phyloP scores from a whole-genome alignment of 2,797 vertebrate genomes.

The Galagoides demidoff region DNA sequence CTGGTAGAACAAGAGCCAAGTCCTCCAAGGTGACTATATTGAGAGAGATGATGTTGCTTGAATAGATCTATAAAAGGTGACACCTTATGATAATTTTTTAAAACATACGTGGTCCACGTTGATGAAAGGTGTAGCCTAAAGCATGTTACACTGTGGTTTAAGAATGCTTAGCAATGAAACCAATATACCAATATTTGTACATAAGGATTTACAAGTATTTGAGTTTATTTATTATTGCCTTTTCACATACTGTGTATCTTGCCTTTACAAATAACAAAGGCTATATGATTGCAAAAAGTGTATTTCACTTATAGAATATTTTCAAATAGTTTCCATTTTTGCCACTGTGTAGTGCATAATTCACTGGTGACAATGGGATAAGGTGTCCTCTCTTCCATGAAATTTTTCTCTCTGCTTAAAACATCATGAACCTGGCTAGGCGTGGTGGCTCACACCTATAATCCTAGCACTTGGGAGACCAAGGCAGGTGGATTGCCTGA shows the following conservation, averaged over 20 bases:
- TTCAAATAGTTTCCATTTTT: not conserved
- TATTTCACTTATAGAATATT: not conserved
- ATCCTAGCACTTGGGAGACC: no score
- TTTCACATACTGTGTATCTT: not conserved
- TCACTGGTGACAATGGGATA: not conserved
- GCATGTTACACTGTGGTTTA: not conserved
- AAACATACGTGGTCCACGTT: not conserved
- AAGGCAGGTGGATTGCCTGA: no score
- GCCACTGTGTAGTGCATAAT: not conserved
- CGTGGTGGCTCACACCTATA: no score
- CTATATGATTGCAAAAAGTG: not conserved
- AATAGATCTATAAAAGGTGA: not conserved
- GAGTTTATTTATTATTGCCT: not conserved
- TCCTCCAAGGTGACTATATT: slow-evolving; percentile 3
- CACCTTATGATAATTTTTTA: not conserved
- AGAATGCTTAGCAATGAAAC: not conserved
- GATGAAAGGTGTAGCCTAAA: not conserved
- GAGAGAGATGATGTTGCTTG: not conserved
- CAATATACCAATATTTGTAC: not conserved
- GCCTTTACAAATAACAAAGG: not conserved
- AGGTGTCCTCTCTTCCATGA: not conserved
- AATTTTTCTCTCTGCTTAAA: not conserved
- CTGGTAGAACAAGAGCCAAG: not conserved
- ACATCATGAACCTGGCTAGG: not conserved
- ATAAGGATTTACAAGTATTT: not conserved